These are phyloP conservation scores for Rhingia campestris DNA, from an alignment of 2,888 invertebrate species.

Conservation along the genomic window DNA sequence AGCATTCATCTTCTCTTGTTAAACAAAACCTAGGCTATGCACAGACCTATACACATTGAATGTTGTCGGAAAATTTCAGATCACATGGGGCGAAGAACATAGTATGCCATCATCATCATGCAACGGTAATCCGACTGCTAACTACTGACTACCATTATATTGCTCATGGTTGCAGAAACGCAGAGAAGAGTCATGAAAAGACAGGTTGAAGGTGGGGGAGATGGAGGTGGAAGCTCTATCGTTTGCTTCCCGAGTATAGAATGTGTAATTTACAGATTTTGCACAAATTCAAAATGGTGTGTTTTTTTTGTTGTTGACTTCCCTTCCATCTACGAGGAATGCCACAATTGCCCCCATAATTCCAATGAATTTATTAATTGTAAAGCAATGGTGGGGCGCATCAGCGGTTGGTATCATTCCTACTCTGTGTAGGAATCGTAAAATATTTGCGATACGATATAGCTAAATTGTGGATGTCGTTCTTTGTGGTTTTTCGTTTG, in stretches of 20 bases:
- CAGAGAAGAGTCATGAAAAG: neutral
- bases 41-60: neutral
- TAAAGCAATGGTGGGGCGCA: conserved; percentile 15
- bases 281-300: conserved; percentile 37
- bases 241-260: neutral
- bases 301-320: conserved; percentile 1
- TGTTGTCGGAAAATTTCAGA: conserved; percentile 28
- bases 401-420: neutral
- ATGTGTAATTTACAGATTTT: conserved; percentile 31
- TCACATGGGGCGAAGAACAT: conserved; percentile 3
- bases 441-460: neutral
- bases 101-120: conserved; percentile 41
- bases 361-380: conserved; percentile 59
- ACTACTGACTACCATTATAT: conserved; percentile 38
- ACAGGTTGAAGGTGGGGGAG: neutral
- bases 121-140: conserved; percentile 47
- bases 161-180: conserved; percentile 16
- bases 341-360: conserved; percentile 34
- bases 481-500: neutral
- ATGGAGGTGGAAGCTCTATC: neutral
- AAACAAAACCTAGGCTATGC: conserved; percentile 44
- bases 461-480: neutral
- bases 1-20: conserved; percentile 51
- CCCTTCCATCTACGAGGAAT: neutral
- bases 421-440: conserved; percentile 13